Evolutionary conservation across 1,140 invertebrate genomes (phyloP).

Genomic region (Leptopilina boulardi): DNA sequence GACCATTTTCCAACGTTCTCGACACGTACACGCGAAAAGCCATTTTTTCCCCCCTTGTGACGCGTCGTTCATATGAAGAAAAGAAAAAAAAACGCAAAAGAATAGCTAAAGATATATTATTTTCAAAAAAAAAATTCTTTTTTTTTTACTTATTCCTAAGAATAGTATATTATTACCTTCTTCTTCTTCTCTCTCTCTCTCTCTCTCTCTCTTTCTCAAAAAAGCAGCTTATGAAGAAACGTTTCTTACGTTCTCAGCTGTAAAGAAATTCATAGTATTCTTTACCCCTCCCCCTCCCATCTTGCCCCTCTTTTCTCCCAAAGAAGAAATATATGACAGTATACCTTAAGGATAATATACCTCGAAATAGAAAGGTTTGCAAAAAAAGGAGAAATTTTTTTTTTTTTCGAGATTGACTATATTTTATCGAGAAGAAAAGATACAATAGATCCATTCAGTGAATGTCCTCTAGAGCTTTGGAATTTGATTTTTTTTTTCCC

Average conservation of each 20-base stretch:
- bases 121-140: too few species aligned
- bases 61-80: not conserved
- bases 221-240: not conserved
- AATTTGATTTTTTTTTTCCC: constrained; percentile 3
- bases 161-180: constrained; percentile 18
- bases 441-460: constrained; percentile 3
- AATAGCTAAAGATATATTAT: not conserved
- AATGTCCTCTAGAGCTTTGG: constrained; percentile 2
- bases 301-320: not conserved
- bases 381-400: not conserved
- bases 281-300: too few species aligned
- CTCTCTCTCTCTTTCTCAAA: not conserved
- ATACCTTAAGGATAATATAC: constrained; percentile 23
- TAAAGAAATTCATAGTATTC: not conserved
- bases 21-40: not conserved
- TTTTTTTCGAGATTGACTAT: not conserved
- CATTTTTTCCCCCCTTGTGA: too few species aligned
- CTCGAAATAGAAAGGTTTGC: constrained; percentile 12
- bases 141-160: not conserved
- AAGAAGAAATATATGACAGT: constrained; percentile 32
- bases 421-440: constrained; percentile 17
- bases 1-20: not conserved
- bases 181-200: too few species aligned
- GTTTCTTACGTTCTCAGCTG: not conserved
- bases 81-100: not conserved